Evolutionary conservation across 2,113 vertebrate species (phyloP), one percentile per base, ranked within the genome.

Genomic region (Machaerirhynchus nigripectus): DNA sequence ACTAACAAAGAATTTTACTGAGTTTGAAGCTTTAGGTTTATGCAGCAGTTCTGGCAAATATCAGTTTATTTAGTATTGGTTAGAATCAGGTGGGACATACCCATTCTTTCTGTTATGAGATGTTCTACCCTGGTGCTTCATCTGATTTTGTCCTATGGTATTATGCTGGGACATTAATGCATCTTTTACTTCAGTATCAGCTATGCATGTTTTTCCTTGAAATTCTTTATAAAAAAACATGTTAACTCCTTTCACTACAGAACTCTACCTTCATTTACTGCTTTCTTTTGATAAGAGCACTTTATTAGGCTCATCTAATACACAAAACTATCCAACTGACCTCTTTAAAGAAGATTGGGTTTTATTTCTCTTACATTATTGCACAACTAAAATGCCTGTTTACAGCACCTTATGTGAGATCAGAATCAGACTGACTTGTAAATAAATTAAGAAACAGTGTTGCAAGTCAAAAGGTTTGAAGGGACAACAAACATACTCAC

Each of bases 131-230:
- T 44, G 37, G 27, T 56, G 12, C 7, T 69, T 65, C 46, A 69
- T n/a, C 26, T 1, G 6, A 56, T 52, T 64, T 64, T 81, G 18
- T 20, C 14, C 23, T 37, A 2, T 42, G 33, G 11, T 69, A 37
- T 50, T 55, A 35, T 23, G 1, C 21, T 67, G 30, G 8, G 47
- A 59, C 13, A 47, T 49, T 18, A 49, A 53, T 31, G 6, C 6
- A 8, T 64, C 30, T 47, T 55, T 73, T 39, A 15, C 18, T 78
- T 69, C 35, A 55, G 11, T 8, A 13, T 33, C 28, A 77, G 8
- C 31, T 30, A 30, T 0, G 0, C 2, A 14, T 33, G 28, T 47
- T 56, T 46, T 26, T 9, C 2, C 8, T 31, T 53, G 18, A 13
- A 77, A 49, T 81, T 92, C 13, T 31, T 77, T 69, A 8, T 16